Evolutionary conservation across 2,797 vertebrate genomes (phyloP).

Genomic region (Lepilemur ruficaudatus): DNA sequence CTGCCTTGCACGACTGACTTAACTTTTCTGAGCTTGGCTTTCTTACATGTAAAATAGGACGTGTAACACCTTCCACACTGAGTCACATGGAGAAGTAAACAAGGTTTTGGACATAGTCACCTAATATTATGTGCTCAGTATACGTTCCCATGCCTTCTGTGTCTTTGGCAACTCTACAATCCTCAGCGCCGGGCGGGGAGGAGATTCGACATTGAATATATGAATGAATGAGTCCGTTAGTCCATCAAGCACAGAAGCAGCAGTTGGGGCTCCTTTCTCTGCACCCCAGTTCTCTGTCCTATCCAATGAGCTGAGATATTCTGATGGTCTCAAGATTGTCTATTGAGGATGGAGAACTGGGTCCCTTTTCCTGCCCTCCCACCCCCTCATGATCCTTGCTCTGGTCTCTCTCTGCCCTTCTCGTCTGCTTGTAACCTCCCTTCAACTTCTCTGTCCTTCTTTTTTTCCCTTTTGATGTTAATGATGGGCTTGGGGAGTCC

Average conservation of each 20-base stretch:
- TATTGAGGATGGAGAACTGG: neutral
- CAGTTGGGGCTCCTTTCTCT: neutral
- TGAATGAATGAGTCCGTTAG: neutral
- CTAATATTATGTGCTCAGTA: neutral
- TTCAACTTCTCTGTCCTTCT: neutral
- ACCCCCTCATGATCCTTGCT: neutral
- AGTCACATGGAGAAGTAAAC: neutral
- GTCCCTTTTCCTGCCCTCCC: neutral
- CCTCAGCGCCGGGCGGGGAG: neutral
- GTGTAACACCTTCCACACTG: neutral
- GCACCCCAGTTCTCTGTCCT: neutral
- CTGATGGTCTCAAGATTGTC: neutral
- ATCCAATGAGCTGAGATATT: neutral
- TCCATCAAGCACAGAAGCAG: neutral
- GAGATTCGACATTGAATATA: too few relatives aligned
- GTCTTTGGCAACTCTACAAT: neutral
- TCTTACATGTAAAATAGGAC: neutral
- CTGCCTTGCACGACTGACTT: neutral
- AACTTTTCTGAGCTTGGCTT: neutral
- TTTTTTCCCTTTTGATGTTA: neutral
- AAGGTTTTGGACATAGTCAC: neutral
- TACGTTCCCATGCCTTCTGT: neutral
- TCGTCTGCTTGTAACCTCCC: neutral
- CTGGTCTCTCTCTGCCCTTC: neutral
- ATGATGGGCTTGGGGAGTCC: neutral